These are phyloP conservation scores for Chaunax sp. DNA, from an alignment of 2,797 vertebrate genomes.

Conservation along the genomic window DNA sequence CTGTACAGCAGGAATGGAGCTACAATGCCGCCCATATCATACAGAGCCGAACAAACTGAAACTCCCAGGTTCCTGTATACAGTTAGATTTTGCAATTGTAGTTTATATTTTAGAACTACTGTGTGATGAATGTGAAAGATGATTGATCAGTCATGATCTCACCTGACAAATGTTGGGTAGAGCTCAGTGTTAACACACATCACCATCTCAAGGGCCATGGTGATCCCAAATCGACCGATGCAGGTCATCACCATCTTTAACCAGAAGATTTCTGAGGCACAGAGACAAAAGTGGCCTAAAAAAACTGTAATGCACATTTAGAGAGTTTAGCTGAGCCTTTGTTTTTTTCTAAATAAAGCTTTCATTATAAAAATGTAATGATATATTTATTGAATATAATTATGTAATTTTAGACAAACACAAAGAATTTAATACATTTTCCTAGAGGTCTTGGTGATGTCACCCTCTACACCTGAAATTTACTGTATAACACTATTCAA, in stretches of 20 bases:
- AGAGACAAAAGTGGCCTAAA: background rate
- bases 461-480: too few relatives aligned
- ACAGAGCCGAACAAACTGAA: slow-evolving; percentile 90
- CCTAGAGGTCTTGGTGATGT: too few relatives aligned
- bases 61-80: slow-evolving; percentile 88
- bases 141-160: slow-evolving; percentile 10
- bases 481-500: too few relatives aligned
- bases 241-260: slow-evolving; percentile 88
- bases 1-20: slow-evolving; percentile 92
- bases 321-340: background rate
- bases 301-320: too few relatives aligned
- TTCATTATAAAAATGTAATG: too few relatives aligned
- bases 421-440: too few relatives aligned
- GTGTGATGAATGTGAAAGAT: background rate
- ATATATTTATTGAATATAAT: too few relatives aligned
- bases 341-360: background rate
- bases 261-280: slow-evolving; percentile 87
- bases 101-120: too few relatives aligned
- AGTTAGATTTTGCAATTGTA: background rate
- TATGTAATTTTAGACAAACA: too few relatives aligned
- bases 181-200: slow-evolving; percentile 86
- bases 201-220: slow-evolving; percentile 94
- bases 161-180: slow-evolving; percentile 92
- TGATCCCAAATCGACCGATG: slow-evolving; percentile 92
- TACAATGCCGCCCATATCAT: slow-evolving; percentile 90